phyloP scores from a whole-genome alignment of 2,797 vertebrate genomes.

The Poeciliopsis gracilis region DNA sequence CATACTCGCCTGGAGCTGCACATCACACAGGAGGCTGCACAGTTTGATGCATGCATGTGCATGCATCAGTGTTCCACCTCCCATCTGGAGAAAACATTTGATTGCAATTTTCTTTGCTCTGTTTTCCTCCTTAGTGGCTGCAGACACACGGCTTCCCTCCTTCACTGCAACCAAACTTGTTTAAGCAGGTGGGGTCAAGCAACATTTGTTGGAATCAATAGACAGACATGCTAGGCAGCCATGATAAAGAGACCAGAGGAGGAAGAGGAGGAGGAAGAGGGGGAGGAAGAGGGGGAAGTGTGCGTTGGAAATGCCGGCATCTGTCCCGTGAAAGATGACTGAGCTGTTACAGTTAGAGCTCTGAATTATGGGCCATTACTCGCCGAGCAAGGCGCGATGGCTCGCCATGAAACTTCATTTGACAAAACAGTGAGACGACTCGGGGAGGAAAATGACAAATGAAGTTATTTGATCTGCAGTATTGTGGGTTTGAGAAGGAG shows the following conservation, averaged over 20 bases:
- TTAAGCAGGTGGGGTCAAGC: slow-evolving; percentile 68
- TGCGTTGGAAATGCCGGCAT: slow-evolving; percentile 49
- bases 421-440: slow-evolving; percentile 68
- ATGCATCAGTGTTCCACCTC: slow-evolving; percentile 12
- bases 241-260: slow-evolving; percentile 52
- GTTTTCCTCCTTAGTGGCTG: slow-evolving; percentile 35
- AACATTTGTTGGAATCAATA: slow-evolving; percentile 72
- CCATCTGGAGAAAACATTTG: slow-evolving; percentile 38
- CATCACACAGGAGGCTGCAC: neutral
- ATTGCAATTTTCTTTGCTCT: slow-evolving; percentile 41
- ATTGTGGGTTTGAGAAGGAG: neutral
- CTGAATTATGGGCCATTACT: slow-evolving; percentile 74
- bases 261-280: neutral
- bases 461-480: slow-evolving; percentile 57
- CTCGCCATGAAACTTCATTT: slow-evolving; percentile 66
- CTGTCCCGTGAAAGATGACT: slow-evolving; percentile 70
- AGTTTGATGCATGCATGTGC: neutral
- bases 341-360: slow-evolving; percentile 67
- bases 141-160: slow-evolving; percentile 21
- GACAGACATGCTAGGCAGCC: slow-evolving; percentile 55
- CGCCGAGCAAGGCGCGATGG: slow-evolving; percentile 53
- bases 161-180: slow-evolving; percentile 66
- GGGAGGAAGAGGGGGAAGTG: neutral
- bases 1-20: slow-evolving; percentile 3
- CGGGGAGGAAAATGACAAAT: slow-evolving; percentile 68